These are phyloP conservation scores for Caenorhabditis sp. DNA, from an alignment of 2,888 invertebrate genomes.

Conservation along the genomic window DNA sequence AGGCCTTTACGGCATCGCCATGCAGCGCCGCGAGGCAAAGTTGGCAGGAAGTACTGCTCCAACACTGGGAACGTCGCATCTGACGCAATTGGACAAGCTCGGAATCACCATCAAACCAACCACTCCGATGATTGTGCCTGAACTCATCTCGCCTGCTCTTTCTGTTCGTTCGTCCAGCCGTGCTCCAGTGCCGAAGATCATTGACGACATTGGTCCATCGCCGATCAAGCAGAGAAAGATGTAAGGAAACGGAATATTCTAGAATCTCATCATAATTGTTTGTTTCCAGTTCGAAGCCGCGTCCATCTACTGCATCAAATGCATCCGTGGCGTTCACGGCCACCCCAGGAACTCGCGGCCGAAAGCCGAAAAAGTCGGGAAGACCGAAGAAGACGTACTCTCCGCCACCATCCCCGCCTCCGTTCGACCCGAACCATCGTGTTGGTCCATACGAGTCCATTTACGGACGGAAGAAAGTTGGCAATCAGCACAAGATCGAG, in stretches of 20 bases:
- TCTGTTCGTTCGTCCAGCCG: constrained; percentile 45
- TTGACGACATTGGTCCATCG: constrained; percentile 45
- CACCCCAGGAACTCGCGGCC: constrained; percentile 11
- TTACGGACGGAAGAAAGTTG: constrained; percentile 4
- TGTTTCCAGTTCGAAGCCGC: constrained; percentile 37
- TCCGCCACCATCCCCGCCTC: not conserved
- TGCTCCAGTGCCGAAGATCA: constrained; percentile 52
- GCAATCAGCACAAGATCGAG: not conserved
- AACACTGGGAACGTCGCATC: constrained; percentile 1
- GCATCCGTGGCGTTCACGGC: not conserved
- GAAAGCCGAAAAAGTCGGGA: constrained; percentile 36
- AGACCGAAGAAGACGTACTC: constrained; percentile 27
- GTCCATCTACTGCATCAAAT: constrained; percentile 20
- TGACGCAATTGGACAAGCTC: constrained; percentile 28
- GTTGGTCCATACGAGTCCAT: constrained; percentile 22
- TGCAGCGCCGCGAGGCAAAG: constrained; percentile 71
- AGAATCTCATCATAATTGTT: not conserved
- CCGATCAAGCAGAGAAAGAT: constrained; percentile 40
- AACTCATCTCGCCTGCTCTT: constrained; percentile 45
- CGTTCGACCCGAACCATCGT: not conserved
- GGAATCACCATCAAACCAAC: constrained; percentile 37
- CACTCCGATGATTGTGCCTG: constrained; percentile 16
- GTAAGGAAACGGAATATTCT: not conserved
- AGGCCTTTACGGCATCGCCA: constrained; percentile 57
- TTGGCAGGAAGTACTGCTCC: constrained; percentile 50